These are phyloP conservation scores for Ctenodactylus gundi DNA, from an alignment of 2,113 vertebrate species.

Conservation along the genomic window DNA sequence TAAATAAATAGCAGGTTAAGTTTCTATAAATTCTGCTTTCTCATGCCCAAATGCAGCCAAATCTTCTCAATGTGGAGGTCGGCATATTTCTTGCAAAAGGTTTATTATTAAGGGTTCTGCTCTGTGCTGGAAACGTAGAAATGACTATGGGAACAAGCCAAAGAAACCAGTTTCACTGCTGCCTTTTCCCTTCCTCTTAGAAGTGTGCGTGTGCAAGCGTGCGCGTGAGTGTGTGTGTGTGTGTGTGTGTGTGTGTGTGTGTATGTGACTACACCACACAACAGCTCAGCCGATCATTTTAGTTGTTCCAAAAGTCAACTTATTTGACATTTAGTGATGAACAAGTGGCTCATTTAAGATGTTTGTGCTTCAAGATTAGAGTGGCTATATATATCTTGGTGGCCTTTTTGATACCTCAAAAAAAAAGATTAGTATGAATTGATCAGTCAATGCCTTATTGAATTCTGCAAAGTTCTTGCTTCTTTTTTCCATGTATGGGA, in stretches of 20 bases:
- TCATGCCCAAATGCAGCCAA: background rate
- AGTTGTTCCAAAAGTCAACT: background rate
- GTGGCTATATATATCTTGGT: background rate
- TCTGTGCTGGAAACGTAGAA: background rate
- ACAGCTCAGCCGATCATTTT: background rate
- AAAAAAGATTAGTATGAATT: background rate
- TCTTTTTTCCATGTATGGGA: background rate
- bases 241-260: background rate
- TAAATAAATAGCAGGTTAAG: background rate
- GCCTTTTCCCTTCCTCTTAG: background rate
- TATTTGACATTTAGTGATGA: background rate
- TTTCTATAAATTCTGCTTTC: constrained; percentile 25
- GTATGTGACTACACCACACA: background rate
- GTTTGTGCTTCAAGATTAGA: background rate
- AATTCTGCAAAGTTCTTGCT: background rate
- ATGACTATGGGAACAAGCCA: background rate
- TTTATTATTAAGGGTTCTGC: background rate
- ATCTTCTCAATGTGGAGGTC: background rate
- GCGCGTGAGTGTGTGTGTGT: too few species aligned
- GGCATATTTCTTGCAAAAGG: background rate
- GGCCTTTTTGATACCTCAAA: background rate
- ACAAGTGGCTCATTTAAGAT: background rate
- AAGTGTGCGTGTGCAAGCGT: background rate
- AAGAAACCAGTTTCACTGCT: background rate
- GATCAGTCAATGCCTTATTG: background rate